phyloP scores from a whole-genome alignment of 2,888 invertebrate species.

The Masnerella sp. region DNA sequence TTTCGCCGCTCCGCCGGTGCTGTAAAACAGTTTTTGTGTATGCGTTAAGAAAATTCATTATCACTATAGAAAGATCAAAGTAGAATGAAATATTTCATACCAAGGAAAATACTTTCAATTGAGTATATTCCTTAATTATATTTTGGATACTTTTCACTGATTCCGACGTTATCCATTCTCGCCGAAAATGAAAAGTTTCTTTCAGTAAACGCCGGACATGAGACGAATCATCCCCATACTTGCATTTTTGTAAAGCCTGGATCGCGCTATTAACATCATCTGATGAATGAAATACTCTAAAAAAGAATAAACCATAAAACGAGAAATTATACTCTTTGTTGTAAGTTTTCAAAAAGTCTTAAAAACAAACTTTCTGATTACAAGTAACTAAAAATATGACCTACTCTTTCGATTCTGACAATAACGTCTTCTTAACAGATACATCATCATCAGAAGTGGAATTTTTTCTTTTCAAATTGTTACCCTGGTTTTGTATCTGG shows the following conservation, averaged over 20 bases:
- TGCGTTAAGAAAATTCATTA: no score
- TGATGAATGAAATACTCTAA: neutral
- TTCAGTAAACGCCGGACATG: neutral
- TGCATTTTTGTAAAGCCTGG: neutral
- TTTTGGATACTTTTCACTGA: neutral
- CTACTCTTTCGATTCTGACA: neutral
- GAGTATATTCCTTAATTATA: neutral
- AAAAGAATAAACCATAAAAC: neutral
- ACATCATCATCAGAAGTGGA: neutral
- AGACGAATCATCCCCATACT: neutral
- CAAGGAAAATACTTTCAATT: neutral
- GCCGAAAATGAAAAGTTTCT: neutral
- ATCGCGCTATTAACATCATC: neutral
- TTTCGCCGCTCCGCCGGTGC: no score
- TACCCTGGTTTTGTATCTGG: no score
- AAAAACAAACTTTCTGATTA: neutral
- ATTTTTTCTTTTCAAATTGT: neutral
- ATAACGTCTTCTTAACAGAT: neutral
- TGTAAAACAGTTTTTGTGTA: no score
- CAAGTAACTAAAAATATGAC: neutral
- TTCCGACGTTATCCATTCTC: neutral
- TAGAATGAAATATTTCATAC: no score
- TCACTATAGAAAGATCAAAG: no score
- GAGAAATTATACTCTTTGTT: neutral
- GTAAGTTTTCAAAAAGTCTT: neutral